Percentiles rank a stretch among this genome's conserved stretches.
phyloP scores from a whole-genome alignment of 1,140 invertebrate genomes.

The Anagrus nilaparvatae region DNA sequence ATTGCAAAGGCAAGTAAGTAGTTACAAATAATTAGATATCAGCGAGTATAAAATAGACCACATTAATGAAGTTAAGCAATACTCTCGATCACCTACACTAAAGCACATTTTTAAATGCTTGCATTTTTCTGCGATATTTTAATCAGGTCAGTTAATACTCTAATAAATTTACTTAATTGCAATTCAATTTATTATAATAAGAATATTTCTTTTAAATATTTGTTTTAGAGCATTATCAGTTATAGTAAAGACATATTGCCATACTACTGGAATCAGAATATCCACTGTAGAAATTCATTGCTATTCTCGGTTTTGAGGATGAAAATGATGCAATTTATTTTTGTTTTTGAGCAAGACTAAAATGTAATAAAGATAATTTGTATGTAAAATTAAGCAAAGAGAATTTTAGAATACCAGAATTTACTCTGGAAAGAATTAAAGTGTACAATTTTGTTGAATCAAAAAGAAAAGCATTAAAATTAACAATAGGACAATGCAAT shows the following conservation, averaged over 20 bases:
- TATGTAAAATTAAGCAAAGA: conserved; percentile 50
- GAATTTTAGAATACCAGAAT: conserved; percentile 43
- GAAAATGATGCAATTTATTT: conserved; percentile 50
- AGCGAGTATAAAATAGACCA: conserved; percentile 43
- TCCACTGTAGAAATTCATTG: conserved; percentile 51
- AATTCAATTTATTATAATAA: too few species aligned
- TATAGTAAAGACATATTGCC: conserved; percentile 59
- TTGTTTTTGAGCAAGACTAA: conserved; percentile 52
- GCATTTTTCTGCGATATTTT: conserved; percentile 85
- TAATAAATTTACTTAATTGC: neutral
- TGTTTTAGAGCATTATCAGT: conserved; percentile 59
- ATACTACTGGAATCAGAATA: conserved; percentile 45
- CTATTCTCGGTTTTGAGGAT: conserved; percentile 56
- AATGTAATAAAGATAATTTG: conserved; percentile 44
- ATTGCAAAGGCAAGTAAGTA: conserved; percentile 59
- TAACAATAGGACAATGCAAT: conserved; percentile 53
- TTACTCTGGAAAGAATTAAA: conserved; percentile 42
- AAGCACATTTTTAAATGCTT: conserved; percentile 80
- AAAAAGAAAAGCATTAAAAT: conserved; percentile 40
- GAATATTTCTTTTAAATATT: too few species aligned
- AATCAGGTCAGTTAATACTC: conserved; percentile 50
- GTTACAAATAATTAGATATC: conserved; percentile 39
- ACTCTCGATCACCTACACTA: conserved; percentile 78
- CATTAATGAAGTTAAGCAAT: conserved; percentile 75
- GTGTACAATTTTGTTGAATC: conserved; percentile 55